Percentiles rank a stretch among this genome's conserved stretches.
Evolutionary conservation across 2,113 vertebrate species (phyloP).

Genomic region (Oxyruncus cristatus): DNA sequence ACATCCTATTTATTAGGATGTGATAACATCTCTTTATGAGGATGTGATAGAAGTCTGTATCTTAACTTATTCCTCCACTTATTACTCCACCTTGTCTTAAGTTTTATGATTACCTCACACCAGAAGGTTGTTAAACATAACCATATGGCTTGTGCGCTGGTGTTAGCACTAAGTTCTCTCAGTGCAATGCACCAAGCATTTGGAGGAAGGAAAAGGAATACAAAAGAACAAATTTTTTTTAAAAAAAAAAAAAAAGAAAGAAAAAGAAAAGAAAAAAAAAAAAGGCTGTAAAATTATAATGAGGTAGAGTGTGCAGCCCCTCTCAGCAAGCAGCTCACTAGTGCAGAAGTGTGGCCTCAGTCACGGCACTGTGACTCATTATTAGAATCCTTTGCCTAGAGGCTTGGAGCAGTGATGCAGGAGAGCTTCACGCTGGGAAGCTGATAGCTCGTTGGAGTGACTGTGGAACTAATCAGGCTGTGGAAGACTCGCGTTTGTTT

Average conservation of each 20-base stretch:
- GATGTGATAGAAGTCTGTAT: neutral
- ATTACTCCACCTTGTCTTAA: neutral
- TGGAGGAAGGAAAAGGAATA: slow-evolving; percentile 35
- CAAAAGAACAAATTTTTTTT: slow-evolving; percentile 54
- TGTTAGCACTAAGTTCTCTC: slow-evolving; percentile 24
- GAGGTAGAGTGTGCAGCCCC: slow-evolving; percentile 39
- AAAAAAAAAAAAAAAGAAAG: neutral
- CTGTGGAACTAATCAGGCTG: slow-evolving; percentile 72
- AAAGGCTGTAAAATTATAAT: slow-evolving; percentile 63
- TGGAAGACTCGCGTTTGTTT: slow-evolving; percentile 61
- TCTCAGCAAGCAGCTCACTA: slow-evolving; percentile 68
- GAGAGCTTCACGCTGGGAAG: slow-evolving; percentile 69
- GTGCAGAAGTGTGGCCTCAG: slow-evolving; percentile 71
- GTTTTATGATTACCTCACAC: neutral
- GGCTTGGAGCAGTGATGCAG: slow-evolving; percentile 70
- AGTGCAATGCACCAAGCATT: slow-evolving; percentile 10
- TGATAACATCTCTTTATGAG: neutral
- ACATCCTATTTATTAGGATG: neutral
- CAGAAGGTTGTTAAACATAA: slow-evolving; percentile 37
- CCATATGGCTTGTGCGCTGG: slow-evolving; percentile 52
- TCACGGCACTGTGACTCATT: slow-evolving; percentile 72
- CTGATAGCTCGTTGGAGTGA: slow-evolving; percentile 68
- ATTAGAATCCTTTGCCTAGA: slow-evolving; percentile 71
- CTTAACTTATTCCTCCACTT: neutral
- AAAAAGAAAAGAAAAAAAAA: neutral